Conservation (phyloP, 2,113 vertebrate genomes). For the Lepus americanus region DNA sequence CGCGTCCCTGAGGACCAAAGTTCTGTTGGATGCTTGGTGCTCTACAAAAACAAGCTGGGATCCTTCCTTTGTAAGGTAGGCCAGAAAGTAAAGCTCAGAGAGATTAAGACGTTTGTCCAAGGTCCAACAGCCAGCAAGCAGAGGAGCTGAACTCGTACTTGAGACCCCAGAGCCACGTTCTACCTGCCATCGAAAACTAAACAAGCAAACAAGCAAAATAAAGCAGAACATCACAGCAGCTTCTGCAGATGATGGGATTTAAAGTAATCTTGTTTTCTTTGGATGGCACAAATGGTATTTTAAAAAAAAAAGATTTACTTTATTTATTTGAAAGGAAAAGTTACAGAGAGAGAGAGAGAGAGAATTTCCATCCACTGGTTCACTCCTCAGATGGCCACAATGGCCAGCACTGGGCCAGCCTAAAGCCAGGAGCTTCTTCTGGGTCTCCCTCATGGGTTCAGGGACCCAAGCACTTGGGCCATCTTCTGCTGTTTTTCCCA, state of each 20-base stretch:
- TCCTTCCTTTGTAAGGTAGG: neutral
- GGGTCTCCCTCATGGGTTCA: no score
- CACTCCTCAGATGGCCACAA: no score
- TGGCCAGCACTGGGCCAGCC: no score
- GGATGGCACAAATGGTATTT: neutral
- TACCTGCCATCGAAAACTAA: neutral
- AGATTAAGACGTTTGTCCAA: neutral
- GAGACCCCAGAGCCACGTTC: neutral
- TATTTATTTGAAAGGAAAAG: no score
- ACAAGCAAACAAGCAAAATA: neutral
- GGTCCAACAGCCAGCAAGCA: neutral
- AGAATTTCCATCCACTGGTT: no score
- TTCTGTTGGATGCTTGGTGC: neutral
- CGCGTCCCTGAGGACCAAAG: neutral
- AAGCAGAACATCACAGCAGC: neutral
- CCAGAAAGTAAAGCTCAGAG: neutral
- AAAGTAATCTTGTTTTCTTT: neutral
- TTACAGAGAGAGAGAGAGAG: no score
- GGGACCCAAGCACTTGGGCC: no score
- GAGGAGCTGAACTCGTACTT: neutral
- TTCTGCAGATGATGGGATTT: neutral
- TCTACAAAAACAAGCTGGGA: neutral
- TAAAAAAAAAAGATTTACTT: no score
- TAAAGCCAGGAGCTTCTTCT: no score
- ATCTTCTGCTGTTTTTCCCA: no score